Conservation (phyloP, 2,113 vertebrate species). For the Psephotus haematonotus region DNA sequence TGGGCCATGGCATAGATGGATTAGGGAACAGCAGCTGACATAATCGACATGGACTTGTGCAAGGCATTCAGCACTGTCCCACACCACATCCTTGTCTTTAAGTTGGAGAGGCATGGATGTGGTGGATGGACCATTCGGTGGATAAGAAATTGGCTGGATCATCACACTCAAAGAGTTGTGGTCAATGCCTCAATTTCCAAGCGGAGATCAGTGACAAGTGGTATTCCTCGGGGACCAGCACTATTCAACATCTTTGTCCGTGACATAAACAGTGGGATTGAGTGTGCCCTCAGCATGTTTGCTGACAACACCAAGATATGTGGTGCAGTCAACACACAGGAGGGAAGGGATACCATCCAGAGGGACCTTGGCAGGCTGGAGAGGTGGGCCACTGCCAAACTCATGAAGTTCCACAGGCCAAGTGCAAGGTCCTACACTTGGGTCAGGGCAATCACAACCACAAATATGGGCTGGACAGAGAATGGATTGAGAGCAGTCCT, state of each 20-base stretch:
- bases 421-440: background rate
- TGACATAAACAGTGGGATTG: background rate
- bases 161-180: background rate
- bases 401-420: background rate
- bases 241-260: background rate
- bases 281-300: background rate
- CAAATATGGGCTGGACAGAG: background rate
- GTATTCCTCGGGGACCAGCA: background rate
- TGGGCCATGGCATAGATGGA: background rate
- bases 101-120: no score
- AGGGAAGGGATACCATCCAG: background rate
- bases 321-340: background rate
- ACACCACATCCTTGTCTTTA: no score
- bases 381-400: background rate
- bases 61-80: background rate
- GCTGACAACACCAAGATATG: background rate
- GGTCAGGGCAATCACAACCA: background rate
- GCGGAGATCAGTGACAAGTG: background rate
- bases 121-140: no score
- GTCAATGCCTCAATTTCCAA: background rate
- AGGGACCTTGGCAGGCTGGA: background rate
- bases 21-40: background rate
- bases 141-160: no score
- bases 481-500: background rate
- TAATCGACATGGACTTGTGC: background rate